Percentiles rank a stretch among this genome's conserved stretches.
Evolutionary conservation across 2,797 vertebrate genomes (phyloP).

Genomic region (Hephaestus fuliginosus): DNA sequence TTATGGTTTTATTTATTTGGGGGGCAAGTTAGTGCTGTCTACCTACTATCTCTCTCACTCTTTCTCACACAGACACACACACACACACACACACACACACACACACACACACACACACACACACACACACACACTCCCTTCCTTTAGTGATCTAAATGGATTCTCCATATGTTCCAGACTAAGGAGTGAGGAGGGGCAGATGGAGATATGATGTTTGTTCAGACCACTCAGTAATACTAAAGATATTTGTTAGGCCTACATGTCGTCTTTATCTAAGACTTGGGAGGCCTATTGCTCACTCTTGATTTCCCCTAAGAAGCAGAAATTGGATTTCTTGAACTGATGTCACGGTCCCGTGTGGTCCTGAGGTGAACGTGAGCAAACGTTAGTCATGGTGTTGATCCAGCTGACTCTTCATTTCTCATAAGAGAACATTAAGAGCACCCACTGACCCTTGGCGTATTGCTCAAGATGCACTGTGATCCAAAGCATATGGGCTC

Average conservation of each 20-base stretch:
- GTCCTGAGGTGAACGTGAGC: conserved; percentile 72
- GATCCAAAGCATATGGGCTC: conserved; percentile 73
- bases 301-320: conserved; percentile 76
- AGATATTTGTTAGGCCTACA: conserved; percentile 72
- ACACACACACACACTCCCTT: conserved; percentile 28
- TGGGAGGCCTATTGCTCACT: conserved; percentile 74
- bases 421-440: conserved; percentile 72
- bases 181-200: conserved; percentile 39
- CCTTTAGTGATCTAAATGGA: conserved; percentile 57
- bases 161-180: conserved; percentile 46
- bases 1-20: conserved; percentile 71
- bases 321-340: conserved; percentile 71
- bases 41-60: conserved; percentile 26
- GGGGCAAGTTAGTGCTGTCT: conserved; percentile 58
- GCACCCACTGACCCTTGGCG: conserved; percentile 60
- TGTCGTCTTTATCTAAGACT: conserved; percentile 72
- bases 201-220: conserved; percentile 65
- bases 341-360: conserved; percentile 76
- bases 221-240: conserved; percentile 68
- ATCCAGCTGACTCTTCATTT: conserved; percentile 80
- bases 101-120: no score
- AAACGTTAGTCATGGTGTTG: conserved; percentile 77
- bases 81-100: conserved; percentile 25
- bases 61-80: no score
- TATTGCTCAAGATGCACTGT: conserved; percentile 66